Evolutionary conservation across 2,888 invertebrate genomes (phyloP).

Genomic region (Noctua pronuba): DNA sequence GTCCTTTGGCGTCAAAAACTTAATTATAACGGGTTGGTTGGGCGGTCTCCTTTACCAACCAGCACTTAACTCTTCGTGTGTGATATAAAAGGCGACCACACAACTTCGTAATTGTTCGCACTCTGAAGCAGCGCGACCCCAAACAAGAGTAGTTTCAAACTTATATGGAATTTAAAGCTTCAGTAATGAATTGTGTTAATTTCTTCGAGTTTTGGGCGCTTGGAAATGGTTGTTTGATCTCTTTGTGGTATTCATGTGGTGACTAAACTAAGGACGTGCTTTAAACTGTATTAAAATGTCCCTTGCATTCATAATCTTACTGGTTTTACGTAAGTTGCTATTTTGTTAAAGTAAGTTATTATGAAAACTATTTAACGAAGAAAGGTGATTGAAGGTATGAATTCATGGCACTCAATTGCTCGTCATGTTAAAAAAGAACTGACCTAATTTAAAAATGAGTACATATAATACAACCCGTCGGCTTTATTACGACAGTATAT

Average conservation of each 20-base stretch:
- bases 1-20: conserved; percentile 53
- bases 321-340: neutral
- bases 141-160: conserved; percentile 60
- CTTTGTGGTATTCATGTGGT: conserved; percentile 17
- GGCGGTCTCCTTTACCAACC: conserved; percentile 30
- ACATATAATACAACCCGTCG: neutral
- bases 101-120: conserved; percentile 59
- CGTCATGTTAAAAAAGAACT: neutral
- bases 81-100: conserved; percentile 57
- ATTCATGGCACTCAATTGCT: neutral
- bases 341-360: neutral
- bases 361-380: neutral
- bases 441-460: neutral
- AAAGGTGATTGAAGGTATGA: neutral
- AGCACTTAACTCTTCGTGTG: conserved; percentile 46
- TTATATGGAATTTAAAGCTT: conserved; percentile 60
- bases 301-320: neutral
- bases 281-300: neutral
- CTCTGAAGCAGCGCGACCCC: conserved; percentile 29
- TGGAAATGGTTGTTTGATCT: conserved; percentile 39
- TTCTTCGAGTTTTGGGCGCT: conserved; percentile 54
- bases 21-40: conserved; percentile 55
- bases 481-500: neutral
- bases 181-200: conserved; percentile 64
- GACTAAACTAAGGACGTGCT: conserved; percentile 11